Base-by-base conservation (phyloP, 2,888 invertebrate species). In the Pyralis farinalis region DNA sequence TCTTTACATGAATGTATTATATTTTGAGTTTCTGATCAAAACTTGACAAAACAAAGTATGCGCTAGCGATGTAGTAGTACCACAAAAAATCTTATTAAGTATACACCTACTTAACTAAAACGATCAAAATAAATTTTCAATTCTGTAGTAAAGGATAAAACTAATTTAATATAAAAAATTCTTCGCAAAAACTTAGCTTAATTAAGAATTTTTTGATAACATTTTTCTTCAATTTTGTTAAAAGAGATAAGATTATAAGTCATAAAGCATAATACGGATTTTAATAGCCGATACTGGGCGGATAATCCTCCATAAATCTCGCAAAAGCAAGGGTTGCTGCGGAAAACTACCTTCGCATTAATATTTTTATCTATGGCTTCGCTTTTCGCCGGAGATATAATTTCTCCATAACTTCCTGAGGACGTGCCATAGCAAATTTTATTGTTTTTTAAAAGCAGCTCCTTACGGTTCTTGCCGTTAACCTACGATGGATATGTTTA, bases 281-380 rank as follows among this genome's bases (percentile, higher is more conserved):
- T 67, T 68, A 65, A 60, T 59, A 59, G 56, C 53, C 51, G 55
- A 63, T 61, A 59, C 62, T 61, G 49, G 42, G 54, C 51, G 59
- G 60, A 62, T 67, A 68, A 71, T 69, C 63, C 57, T 45, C 57
- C 43, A 70, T 69, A 71, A 71, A 71, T 74, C 64, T 62, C 37
- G 34, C 43, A 48, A 59, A 63, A 55, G 64, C 60, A 64, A 60
- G 63, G 70, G 66, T 63, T 67, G 49, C 46, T 49, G 49, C 53
- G 51, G 62, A 61, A 62, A 71, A 73, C 69, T 71, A 72, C 65
- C 63, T 58, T 49, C 45, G 58, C 51, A 59, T 66, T 71, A 70
- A 69, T 64, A 63, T 71, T 72, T 71, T 73, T 72, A 73, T 73
- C 62, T 68, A 51, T 56, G 48, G 53, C 55, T 54, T 56, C 61